Evolutionary conservation across 2,888 invertebrate species (phyloP).

Genomic region (Xanthia icteritia): DNA sequence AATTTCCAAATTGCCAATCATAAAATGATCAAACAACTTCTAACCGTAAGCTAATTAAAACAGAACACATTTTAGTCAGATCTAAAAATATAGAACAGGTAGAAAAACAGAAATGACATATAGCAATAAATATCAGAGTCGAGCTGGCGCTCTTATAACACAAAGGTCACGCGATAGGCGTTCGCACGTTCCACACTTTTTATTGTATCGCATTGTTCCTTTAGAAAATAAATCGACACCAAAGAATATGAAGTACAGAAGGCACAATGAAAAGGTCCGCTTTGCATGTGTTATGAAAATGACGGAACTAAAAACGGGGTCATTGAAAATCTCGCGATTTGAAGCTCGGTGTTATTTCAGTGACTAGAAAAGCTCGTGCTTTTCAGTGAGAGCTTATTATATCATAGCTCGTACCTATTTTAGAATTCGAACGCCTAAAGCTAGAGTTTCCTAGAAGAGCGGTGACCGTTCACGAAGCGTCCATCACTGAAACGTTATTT

Average conservation of each 20-base stretch:
- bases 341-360: constrained; percentile 5
- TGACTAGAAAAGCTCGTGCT: neutral
- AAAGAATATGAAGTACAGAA: constrained; percentile 34
- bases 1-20: neutral
- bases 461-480: too few relatives aligned
- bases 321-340: neutral
- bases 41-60: neutral
- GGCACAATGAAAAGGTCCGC: constrained; percentile 22
- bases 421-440: too few relatives aligned
- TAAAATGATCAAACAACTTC: neutral
- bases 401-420: too few relatives aligned
- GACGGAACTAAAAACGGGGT: neutral
- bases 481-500: too few relatives aligned
- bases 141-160: constrained; percentile 56
- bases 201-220: constrained; percentile 71
- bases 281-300: constrained; percentile 40
- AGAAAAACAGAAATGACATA: constrained; percentile 53
- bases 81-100: constrained; percentile 1
- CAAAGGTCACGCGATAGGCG: constrained; percentile 70
- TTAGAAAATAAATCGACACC: constrained; percentile 69
- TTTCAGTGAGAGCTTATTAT: too few relatives aligned
- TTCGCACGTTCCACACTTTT: constrained; percentile 67
- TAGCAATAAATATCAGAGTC: constrained; percentile 55
- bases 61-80: neutral
- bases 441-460: too few relatives aligned